These are phyloP conservation scores for Caenorhabditis wallacei DNA, from an alignment of 2,888 invertebrate genomes.

Conservation along the genomic window DNA sequence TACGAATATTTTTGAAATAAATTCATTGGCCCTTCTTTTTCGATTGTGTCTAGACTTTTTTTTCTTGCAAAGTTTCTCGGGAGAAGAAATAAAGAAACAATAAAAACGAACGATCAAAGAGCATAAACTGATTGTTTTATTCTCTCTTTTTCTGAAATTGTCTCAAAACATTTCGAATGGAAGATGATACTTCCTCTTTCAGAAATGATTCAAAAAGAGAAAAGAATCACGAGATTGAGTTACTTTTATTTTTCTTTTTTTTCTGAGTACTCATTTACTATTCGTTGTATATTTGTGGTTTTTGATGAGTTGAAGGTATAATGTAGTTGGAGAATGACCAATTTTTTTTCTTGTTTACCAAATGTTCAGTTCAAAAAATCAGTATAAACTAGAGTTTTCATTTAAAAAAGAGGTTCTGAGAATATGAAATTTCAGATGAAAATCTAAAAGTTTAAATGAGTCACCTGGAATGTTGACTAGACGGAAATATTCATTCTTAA, in stretches of 20 bases:
- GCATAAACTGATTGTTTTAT: slow-evolving; percentile 9
- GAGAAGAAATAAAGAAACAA: background rate
- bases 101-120: slow-evolving; percentile 28
- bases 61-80: background rate
- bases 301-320: background rate
- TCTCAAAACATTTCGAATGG: slow-evolving; percentile 20
- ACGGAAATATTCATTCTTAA: no score
- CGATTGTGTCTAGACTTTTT: slow-evolving; percentile 10
- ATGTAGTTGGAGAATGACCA: background rate
- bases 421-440: no score
- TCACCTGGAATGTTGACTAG: no score
- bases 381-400: background rate
- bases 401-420: background rate
- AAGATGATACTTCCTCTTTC: slow-evolving; percentile 11
- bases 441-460: no score
- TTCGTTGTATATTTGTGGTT: slow-evolving; percentile 5
- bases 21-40: background rate
- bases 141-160: background rate
- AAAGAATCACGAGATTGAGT: slow-evolving; percentile 30
- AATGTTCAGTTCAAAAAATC: background rate
- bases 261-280: slow-evolving; percentile 34
- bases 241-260: background rate
- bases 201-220: background rate
- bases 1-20: slow-evolving; percentile 2
- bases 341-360: slow-evolving; percentile 4